phyloP scores from a whole-genome alignment of 2,797 vertebrate genomes.

The Orientallactaga sibirica region DNA sequence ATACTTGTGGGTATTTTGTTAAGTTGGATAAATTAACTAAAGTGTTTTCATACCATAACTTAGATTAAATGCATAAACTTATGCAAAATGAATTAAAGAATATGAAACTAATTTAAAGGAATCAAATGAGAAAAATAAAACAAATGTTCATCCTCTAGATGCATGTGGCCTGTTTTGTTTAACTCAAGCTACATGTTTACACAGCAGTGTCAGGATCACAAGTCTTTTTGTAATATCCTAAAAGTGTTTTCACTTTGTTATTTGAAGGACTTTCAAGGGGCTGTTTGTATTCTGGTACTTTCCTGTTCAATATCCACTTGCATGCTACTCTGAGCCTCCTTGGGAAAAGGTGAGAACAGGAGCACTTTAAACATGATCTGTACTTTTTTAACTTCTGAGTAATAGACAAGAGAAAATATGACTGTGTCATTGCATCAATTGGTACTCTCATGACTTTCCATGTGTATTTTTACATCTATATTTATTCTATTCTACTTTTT shows the following conservation, averaged over 20 bases:
- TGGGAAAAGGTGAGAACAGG: background rate
- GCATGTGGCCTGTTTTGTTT: constrained; percentile 41
- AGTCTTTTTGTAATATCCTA: constrained; percentile 70
- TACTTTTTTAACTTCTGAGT: constrained; percentile 62
- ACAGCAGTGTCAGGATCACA: constrained; percentile 45
- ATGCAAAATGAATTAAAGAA: no score
- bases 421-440: background rate
- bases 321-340: constrained; percentile 59
- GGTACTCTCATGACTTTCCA: background rate
- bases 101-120: background rate
- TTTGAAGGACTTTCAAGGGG: constrained; percentile 54
- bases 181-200: constrained; percentile 59
- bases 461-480: constrained; percentile 6
- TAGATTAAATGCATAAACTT: no score
- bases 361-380: constrained; percentile 47
- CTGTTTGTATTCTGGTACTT: constrained; percentile 63
- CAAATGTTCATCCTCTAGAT: background rate
- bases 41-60: no score
- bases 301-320: constrained; percentile 64
- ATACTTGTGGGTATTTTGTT: no score
- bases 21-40: no score
- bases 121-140: background rate
- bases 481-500: background rate
- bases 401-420: background rate
- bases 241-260: constrained; percentile 67